These are phyloP conservation scores for Parnassius smintheus DNA, from an alignment of 2,888 invertebrate species.

Conservation along the genomic window DNA sequence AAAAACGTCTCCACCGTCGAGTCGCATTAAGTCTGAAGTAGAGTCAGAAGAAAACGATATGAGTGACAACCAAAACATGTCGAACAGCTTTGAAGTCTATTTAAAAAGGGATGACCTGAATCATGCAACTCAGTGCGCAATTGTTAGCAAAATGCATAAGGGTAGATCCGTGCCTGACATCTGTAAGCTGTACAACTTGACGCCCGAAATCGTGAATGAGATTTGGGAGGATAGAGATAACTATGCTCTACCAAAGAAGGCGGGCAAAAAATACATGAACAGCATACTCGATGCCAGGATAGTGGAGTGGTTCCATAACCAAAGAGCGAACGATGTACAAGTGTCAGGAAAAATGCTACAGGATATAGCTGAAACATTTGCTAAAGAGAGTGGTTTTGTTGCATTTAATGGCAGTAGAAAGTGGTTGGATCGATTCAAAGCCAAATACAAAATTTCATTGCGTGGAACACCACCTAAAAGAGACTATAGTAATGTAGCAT, in stretches of 20 bases:
- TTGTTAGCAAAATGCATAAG: slow-evolving; percentile 52
- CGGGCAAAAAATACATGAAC: slow-evolving; percentile 44
- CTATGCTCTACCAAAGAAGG: slow-evolving; percentile 41
- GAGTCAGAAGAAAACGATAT: slow-evolving; percentile 12
- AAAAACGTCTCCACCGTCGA: neutral
- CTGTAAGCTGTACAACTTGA: slow-evolving; percentile 44
- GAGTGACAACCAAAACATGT: slow-evolving; percentile 5
- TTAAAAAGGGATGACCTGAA: slow-evolving; percentile 39
- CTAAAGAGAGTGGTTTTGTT: slow-evolving; percentile 47
- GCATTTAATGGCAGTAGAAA: slow-evolving; percentile 52
- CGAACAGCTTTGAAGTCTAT: slow-evolving; percentile 12
- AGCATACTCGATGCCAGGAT: slow-evolving; percentile 41
- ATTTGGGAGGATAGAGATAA: slow-evolving; percentile 52
- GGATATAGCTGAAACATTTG: slow-evolving; percentile 45
- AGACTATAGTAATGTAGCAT: slow-evolving; percentile 35
- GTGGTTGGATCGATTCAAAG: slow-evolving; percentile 53
- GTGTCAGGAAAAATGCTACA: slow-evolving; percentile 49
- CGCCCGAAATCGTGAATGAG: slow-evolving; percentile 45
- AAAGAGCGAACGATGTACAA: slow-evolving; percentile 39
- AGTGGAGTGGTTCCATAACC: slow-evolving; percentile 45
- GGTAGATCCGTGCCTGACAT: slow-evolving; percentile 46
- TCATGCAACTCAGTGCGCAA: slow-evolving; percentile 43
- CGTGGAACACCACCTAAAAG: slow-evolving; percentile 33
- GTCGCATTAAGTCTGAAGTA: slow-evolving; percentile 4
- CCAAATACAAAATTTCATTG: slow-evolving; percentile 44